These are phyloP conservation scores for Strix aluco DNA, from an alignment of 2,113 vertebrate species.

Conservation along the genomic window DNA sequence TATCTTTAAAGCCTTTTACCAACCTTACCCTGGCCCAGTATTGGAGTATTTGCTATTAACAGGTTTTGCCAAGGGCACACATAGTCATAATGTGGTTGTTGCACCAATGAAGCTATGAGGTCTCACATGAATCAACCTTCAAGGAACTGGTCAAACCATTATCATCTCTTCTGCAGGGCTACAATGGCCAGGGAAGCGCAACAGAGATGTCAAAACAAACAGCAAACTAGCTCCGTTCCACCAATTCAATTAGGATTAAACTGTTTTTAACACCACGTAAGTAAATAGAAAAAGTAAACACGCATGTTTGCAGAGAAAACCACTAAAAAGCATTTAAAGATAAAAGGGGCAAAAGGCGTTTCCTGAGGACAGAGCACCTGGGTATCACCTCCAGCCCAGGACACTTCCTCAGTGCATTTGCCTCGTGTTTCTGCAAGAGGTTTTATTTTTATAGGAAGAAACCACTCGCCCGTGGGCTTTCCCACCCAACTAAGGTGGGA, in stretches of 20 bases:
- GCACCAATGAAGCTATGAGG: background rate
- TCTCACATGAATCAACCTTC: background rate
- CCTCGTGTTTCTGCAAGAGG: background rate
- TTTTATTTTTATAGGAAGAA: background rate
- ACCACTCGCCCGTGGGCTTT: background rate
- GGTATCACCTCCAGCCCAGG: background rate
- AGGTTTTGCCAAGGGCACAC: background rate
- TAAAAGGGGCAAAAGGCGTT: background rate
- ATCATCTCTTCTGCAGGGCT: background rate
- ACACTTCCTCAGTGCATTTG: fast-evolving
- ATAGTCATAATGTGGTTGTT: fast-evolving
- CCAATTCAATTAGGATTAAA: background rate
- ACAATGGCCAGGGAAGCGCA: background rate
- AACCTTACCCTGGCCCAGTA: background rate
- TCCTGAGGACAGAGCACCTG: background rate
- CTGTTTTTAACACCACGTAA: background rate
- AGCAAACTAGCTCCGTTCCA: background rate
- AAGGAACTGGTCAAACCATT: background rate
- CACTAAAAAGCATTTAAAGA: background rate
- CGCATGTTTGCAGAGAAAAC: fast-evolving
- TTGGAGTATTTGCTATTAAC: background rate
- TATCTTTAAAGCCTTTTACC: background rate
- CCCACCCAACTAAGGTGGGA: background rate
- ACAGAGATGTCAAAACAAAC: background rate
- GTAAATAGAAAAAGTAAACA: background rate